Conservation (phyloP, 1,140 invertebrate genomes). For the Cydia strobilella region DNA sequence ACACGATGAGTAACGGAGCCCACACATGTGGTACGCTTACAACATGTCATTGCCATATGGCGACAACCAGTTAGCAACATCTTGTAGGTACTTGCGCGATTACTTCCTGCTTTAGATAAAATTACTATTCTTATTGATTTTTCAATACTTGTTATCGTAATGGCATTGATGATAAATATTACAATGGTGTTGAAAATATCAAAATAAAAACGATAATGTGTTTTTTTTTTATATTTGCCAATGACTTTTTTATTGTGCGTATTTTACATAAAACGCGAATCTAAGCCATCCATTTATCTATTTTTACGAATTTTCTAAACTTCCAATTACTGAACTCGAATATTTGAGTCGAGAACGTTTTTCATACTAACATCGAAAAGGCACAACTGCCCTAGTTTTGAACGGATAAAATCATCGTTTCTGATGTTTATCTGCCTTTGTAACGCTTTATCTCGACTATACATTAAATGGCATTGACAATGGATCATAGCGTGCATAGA, state of each 20-base stretch:
- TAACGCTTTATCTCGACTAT: neutral
- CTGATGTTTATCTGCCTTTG: neutral
- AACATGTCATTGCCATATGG: constrained; percentile 15
- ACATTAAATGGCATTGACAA: constrained; percentile 1
- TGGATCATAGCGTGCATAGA: neutral
- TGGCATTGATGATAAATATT: constrained; percentile 1
- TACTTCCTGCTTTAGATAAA: constrained; percentile 8
- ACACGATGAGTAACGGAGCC: neutral
- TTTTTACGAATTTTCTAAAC: no score
- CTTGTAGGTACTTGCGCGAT: neutral
- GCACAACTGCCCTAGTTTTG: no score
- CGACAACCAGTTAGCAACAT: neutral
- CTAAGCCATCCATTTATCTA: no score
- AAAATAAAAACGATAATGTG: neutral
- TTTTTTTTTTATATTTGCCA: no score
- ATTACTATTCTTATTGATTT: neutral
- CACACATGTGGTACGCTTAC: constrained; percentile 2
- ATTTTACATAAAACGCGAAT: no score
- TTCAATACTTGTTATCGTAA: neutral
- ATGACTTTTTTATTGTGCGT: no score
- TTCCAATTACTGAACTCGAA: no score
- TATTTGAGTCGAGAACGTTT: no score
- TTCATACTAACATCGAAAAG: no score
- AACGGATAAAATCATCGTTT: neutral
- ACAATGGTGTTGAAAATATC: no score